Conservation (phyloP, 2,113 vertebrate species). For the Dromaius novaehollandiae region DNA sequence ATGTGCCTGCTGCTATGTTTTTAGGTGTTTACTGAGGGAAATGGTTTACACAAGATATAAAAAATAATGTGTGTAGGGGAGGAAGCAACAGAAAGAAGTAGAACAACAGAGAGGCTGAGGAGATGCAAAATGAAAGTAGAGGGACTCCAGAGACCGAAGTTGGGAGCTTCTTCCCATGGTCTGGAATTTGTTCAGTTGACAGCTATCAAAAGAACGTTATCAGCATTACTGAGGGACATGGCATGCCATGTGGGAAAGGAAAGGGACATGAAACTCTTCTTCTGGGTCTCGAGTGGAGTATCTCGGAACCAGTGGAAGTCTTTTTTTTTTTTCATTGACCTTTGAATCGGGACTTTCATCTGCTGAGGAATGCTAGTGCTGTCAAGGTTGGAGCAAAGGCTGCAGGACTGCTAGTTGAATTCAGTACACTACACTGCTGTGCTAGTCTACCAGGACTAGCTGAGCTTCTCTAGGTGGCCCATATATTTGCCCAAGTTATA, state of each 20-base stretch:
- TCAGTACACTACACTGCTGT: not conserved
- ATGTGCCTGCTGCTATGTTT: not conserved
- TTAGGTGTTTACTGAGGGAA: not conserved
- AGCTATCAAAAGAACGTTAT: not conserved
- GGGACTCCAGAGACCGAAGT: not conserved
- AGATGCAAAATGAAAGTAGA: not conserved
- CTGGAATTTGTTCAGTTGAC: not conserved
- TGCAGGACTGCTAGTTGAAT: not conserved
- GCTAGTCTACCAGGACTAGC: not conserved
- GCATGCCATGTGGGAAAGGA: fast-evolving
- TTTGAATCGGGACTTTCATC: not conserved
- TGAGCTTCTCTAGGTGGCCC: not conserved
- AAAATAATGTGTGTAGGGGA: not conserved
- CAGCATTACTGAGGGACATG: not conserved
- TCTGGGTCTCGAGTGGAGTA: not conserved
- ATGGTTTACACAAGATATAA: fast-evolving
- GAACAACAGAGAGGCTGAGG: not conserved
- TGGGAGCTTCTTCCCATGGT: not conserved
- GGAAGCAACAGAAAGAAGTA: not conserved
- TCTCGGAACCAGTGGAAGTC: not conserved
- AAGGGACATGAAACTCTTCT: not conserved
- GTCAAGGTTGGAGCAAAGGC: not conserved
- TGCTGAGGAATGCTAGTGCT: not conserved
- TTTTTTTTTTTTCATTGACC: not conserved
- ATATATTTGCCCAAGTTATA: not conserved